Conservation (phyloP, 2,797 vertebrate genomes). For the Garrulus glandarius region DNA sequence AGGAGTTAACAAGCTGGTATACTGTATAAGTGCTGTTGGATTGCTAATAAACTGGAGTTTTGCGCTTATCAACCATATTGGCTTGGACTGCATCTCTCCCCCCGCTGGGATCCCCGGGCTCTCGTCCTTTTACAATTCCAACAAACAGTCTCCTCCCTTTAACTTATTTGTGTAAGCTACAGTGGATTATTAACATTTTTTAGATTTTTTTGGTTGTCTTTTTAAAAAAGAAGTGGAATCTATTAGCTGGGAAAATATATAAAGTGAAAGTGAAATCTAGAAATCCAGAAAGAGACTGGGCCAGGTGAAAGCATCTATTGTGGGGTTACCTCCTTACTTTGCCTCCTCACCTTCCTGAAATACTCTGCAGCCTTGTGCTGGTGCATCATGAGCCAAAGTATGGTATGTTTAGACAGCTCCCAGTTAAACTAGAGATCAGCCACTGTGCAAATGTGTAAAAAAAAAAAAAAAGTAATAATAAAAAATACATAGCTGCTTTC, state of each 20-base stretch:
- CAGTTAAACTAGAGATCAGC: background rate
- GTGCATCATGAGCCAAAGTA: background rate
- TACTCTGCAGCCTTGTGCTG: background rate
- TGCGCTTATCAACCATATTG: no score
- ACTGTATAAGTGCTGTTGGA: no score
- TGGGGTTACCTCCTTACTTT: background rate
- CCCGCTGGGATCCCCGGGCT: no score
- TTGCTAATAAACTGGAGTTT: no score
- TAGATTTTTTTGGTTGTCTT: background rate
- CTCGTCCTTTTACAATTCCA: no score
- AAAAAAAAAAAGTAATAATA: background rate
- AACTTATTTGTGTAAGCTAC: background rate
- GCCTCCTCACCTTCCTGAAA: background rate
- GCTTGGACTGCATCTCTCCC: no score
- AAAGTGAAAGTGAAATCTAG: background rate
- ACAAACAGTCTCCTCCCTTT: background rate
- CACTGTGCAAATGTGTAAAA: constrained; percentile 7
- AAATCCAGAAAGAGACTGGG: background rate
- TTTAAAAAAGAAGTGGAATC: background rate
- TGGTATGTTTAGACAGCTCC: background rate
- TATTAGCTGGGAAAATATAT: background rate
- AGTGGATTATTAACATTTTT: background rate
- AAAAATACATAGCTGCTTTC: background rate
- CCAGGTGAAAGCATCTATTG: background rate
- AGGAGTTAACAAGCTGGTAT: no score